phyloP scores from a whole-genome alignment of 2,888 invertebrate genomes.

The Campoplex nolae region DNA sequence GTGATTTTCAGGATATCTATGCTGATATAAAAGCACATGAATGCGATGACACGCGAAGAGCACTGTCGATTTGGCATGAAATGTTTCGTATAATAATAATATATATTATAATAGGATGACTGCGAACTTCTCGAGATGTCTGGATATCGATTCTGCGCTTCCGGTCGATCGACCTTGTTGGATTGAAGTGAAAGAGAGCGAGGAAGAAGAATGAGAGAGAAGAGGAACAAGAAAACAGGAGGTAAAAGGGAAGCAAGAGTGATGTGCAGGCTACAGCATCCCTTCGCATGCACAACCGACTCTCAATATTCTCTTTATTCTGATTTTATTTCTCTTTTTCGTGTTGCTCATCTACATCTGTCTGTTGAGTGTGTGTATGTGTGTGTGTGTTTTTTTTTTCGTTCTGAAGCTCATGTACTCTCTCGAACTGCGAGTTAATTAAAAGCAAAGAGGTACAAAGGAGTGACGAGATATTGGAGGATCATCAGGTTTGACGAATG shows the following conservation, averaged over 20 bases:
- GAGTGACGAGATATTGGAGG: background rate
- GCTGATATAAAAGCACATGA: background rate
- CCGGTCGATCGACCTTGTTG: slow-evolving; percentile 62
- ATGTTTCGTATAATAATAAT: slow-evolving; percentile 23
- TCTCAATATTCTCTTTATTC: background rate
- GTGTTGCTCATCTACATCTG: background rate
- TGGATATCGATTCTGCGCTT: slow-evolving; percentile 64
- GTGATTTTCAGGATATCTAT: background rate
- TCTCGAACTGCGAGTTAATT: slow-evolving; percentile 3
- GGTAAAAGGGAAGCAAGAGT: background rate
- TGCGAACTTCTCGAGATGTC: slow-evolving; percentile 51
- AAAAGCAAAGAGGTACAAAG: background rate
- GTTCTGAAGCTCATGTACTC: background rate
- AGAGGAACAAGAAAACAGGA: background rate
- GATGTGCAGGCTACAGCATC: slow-evolving; percentile 24
- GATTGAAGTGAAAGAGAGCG: slow-evolving; percentile 7
- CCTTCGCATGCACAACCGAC: background rate
- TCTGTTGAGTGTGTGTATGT: background rate
- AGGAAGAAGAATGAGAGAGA: background rate
- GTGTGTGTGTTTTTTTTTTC: no score
- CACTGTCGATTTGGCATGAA: background rate
- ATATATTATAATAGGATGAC: slow-evolving; percentile 54
- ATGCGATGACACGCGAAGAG: background rate
- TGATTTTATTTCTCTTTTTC: slow-evolving; percentile 9
- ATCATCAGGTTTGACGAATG: slow-evolving; percentile 2